Evolutionary conservation across 2,113 vertebrate genomes (phyloP).

Genomic region (Phalacrocorax brasilianus): DNA sequence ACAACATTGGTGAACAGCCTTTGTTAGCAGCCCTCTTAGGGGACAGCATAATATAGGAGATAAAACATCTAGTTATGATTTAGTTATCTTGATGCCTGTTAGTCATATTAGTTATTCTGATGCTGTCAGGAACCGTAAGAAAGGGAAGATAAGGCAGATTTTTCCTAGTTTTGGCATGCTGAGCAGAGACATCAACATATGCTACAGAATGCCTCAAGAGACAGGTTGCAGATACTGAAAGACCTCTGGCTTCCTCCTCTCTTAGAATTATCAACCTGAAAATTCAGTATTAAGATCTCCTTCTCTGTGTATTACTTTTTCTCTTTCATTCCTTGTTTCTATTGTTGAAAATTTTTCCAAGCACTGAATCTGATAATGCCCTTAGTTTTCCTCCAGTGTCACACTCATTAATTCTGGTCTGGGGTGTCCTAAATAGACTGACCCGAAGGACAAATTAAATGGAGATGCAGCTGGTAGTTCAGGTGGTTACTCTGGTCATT

Average conservation of each 20-base stretch:
- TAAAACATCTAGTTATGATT: slow-evolving; percentile 28
- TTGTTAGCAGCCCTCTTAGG: background rate
- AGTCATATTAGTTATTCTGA: background rate
- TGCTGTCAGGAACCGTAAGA: background rate
- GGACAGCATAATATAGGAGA: background rate
- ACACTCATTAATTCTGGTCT: background rate
- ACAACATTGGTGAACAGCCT: background rate
- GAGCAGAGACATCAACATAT: background rate
- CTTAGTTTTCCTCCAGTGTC: background rate
- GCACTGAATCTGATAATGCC: background rate
- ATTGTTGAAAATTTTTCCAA: background rate
- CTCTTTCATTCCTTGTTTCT: background rate
- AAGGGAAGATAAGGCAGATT: background rate
- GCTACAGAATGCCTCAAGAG: background rate
- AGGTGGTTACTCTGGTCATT: background rate
- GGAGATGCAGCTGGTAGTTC: background rate
- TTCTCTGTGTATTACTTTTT: background rate
- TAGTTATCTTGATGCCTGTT: background rate
- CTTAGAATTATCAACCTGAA: background rate
- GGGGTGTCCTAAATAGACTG: background rate
- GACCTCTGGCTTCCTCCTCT: background rate
- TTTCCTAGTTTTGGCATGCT: background rate
- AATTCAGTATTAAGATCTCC: background rate
- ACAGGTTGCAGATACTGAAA: background rate
- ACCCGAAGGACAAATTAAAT: background rate